A percentile compares a stretch with the other conserved stretches of the same genome.
phyloP scores from a whole-genome alignment of 2,113 vertebrate species.

The Xiphophorus maculatus region DNA sequence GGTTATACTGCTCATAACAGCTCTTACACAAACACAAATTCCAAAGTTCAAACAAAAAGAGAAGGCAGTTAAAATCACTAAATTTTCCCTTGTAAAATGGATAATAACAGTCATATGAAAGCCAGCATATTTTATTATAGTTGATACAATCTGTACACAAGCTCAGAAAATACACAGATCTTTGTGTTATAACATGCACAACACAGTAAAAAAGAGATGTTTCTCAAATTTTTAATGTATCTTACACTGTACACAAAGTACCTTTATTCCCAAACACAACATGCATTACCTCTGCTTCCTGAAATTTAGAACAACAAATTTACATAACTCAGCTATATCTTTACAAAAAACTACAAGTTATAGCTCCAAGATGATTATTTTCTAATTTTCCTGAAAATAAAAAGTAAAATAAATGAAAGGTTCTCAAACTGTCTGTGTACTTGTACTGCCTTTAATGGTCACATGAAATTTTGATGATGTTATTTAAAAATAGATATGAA shows the following conservation, averaged over 20 bases:
- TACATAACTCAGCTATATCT: background rate
- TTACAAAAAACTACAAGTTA: conserved; percentile 1
- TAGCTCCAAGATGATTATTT: no score
- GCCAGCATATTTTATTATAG: background rate
- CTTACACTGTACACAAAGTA: conserved; percentile 36
- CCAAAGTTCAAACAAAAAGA: conserved; percentile 27
- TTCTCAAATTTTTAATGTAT: background rate
- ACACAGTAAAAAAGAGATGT: background rate
- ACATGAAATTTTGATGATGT: no score
- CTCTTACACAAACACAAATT: conserved; percentile 33
- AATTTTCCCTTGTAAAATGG: conserved; percentile 15
- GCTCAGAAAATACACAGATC: background rate
- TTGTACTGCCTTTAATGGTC: no score
- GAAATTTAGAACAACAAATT: background rate
- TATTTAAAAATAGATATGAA: no score
- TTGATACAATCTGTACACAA: conserved; percentile 45
- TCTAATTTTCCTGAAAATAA: no score
- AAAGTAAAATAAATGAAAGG: no score
- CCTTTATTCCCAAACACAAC: conserved; percentile 61
- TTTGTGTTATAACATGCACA: conserved; percentile 32
- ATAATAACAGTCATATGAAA: conserved; percentile 24
- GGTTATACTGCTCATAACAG: conserved; percentile 21
- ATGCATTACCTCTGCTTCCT: conserved; percentile 36
- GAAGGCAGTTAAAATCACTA: conserved; percentile 9
- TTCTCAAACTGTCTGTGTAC: no score